These are phyloP conservation scores for Tenebrosternarchus preto DNA, from an alignment of 2,113 vertebrate species.

Conservation along the genomic window DNA sequence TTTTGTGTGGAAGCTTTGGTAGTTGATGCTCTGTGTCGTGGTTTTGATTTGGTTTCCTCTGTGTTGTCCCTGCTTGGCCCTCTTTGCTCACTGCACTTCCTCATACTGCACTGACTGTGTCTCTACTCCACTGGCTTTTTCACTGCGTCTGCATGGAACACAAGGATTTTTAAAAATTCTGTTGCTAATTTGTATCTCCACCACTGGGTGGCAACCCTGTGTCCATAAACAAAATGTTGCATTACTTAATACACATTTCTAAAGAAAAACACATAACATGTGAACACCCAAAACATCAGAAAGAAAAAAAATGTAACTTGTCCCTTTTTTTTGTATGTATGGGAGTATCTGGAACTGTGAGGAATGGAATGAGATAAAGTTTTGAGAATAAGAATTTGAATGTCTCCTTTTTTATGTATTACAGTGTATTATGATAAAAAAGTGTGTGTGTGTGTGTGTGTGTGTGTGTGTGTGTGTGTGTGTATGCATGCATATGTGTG, in stretches of 20 bases:
- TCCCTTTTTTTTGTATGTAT: slow-evolving; percentile 39
- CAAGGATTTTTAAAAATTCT: not conserved
- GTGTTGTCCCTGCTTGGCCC: not conserved
- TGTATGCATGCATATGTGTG: no score
- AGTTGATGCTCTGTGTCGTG: not conserved
- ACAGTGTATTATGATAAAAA: not conserved
- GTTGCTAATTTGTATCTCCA: slow-evolving; percentile 28
- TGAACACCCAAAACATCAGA: not conserved
- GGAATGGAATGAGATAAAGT: slow-evolving; percentile 45
- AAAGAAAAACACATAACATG: slow-evolving; percentile 12
- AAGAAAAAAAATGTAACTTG: not conserved
- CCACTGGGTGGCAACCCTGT: not conserved
- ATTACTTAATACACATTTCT: slow-evolving; percentile 16
- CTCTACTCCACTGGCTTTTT: slow-evolving; percentile 30
- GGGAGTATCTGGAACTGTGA: slow-evolving; percentile 33
- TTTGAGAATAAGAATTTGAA: slow-evolving; percentile 23
- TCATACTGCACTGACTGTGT: not conserved
- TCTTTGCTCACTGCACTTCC: slow-evolving; percentile 6
- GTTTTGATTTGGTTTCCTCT: not conserved
- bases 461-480: not conserved
- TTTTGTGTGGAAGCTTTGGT: not conserved
- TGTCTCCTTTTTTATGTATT: not conserved
- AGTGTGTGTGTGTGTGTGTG: not conserved
- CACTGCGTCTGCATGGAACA: slow-evolving; percentile 44
- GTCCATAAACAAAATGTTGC: not conserved